Base-by-base conservation (phyloP, 2,888 invertebrate genomes). In the Lypha dubia region DNA sequence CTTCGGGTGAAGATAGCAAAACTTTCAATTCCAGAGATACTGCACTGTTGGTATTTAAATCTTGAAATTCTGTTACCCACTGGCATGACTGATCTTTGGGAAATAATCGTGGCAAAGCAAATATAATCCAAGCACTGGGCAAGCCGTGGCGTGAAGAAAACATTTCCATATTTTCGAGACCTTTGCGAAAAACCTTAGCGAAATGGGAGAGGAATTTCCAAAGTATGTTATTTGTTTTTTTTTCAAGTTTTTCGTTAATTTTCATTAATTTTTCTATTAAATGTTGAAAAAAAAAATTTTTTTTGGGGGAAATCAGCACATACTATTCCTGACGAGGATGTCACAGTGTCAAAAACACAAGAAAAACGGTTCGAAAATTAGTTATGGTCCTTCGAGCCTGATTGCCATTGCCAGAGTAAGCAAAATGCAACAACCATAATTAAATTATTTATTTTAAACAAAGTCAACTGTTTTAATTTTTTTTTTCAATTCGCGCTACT, bases 1-100 rank as follows among this genome's bases (percentile, higher is more conserved):
- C 95, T 88, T 96, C 96, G 0, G 97, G 96, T 88, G 96, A 96
- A 0, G 95, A 94, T 74, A 96, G 90, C 46, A 97, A 89, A 0
- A 97, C 95, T 62, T 94, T 94, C 35, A 97, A 89, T 87, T 97
- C 96, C 76, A 96, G 90, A 0, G 95, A 94, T 13, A 96, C 93
- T 2, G 95, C 94, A 3, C 94, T 94, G 84, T 94, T 94, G 11
- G 94, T 92, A 0, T 94, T 92, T 7, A 96, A 90, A 73, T 94
- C 94, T 1, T 93, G 91, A 58, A 91, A 91, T 22, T 91, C 90
- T 0, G 92, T 91, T n/a, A 90, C 91, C 91, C 90, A 92, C 84
- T 90, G 92, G 70, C 89, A 91, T 85, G 91, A 88, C 85, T 91
- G 91, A 86, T 92, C 91, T 63, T 91, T 89, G 75, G 93, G 93